Conservation (phyloP, 2,113 vertebrate genomes). For the Peromyscus maniculatus region DNA sequence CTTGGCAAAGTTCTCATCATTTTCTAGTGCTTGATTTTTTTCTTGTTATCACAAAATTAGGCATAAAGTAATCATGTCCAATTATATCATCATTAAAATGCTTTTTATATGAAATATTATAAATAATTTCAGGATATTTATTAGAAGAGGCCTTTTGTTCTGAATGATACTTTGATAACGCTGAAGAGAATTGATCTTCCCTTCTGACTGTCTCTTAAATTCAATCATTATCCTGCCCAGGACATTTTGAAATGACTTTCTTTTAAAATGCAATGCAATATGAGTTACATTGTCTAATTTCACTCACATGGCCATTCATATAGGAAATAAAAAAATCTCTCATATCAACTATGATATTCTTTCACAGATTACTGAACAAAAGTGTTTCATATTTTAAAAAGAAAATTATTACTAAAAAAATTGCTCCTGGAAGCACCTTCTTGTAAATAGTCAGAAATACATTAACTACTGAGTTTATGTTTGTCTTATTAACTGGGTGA, state of each 20-base stretch:
- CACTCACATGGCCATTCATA: background rate
- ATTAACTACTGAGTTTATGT: background rate
- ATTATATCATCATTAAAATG: background rate
- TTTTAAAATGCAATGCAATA: background rate
- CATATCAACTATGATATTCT: background rate
- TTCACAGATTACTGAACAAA: background rate
- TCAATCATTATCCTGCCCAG: background rate
- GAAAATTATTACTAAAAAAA: background rate
- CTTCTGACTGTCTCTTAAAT: background rate
- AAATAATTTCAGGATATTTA: background rate
- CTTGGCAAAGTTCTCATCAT: background rate
- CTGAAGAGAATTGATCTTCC: background rate
- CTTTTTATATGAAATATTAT: background rate
- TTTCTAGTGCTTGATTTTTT: slow-evolving; percentile 11
- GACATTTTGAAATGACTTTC: background rate
- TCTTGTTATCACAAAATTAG: slow-evolving; percentile 2
- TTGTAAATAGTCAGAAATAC: background rate
- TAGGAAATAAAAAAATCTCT: background rate
- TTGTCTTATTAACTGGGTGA: background rate
- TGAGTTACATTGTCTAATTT: background rate
- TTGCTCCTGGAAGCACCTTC: background rate
- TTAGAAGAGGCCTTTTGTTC: background rate
- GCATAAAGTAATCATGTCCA: background rate
- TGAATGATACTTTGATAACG: background rate
- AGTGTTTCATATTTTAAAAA: background rate